Base-by-base conservation (phyloP, 2,113 vertebrate species). In the Hippocampus guttulatus region DNA sequence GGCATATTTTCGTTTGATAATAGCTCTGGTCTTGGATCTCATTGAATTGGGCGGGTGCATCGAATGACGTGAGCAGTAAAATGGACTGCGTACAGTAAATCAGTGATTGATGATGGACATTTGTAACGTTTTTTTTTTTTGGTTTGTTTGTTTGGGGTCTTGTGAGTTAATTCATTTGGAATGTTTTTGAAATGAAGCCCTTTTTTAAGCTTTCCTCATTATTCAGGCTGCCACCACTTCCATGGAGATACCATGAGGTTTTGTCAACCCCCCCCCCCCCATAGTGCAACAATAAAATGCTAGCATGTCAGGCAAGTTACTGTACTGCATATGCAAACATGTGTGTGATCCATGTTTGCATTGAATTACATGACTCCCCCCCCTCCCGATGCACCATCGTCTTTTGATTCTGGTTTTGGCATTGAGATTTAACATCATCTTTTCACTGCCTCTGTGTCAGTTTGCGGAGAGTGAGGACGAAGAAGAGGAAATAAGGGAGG, bases 381-480 rank as follows among this genome's bases (percentile, higher is more conserved):
- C 1, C 8, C 11, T 27, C 41, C 1, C 10, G 6, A 40, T 38
- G 18, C 64, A 66, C 9, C 21, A 43, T 33, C 15, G 16, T 68
- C 40, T 40, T 40, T 52, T 30, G 21, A 21, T 63, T 71, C 14
- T 49, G 11, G n/a, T 60, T 9, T 27, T 11, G n/a, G 27, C 27
- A n/a, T 66, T 60, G 21, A 76, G 43, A 71, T 43, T 16, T 64
- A 52, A 73, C 23, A 21, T 69, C n/a, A 20, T 76, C 41, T 79
- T 80, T 85, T 78, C 58, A 78, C 79, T 47, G 71, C 73, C 51
- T 68, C 73, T 72, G 68, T 61, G 68, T 61, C 70, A 91, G 87
- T 87, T 84, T 79, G 83, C 86, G 71, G 89, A 89, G 69, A 88
- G 73, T 85, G 89, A 90, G 77, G 85, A 89, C 62, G 87, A 91